Evolutionary conservation across 2,113 vertebrate species (phyloP).

Genomic region (Arvicanthis niloticus): DNA sequence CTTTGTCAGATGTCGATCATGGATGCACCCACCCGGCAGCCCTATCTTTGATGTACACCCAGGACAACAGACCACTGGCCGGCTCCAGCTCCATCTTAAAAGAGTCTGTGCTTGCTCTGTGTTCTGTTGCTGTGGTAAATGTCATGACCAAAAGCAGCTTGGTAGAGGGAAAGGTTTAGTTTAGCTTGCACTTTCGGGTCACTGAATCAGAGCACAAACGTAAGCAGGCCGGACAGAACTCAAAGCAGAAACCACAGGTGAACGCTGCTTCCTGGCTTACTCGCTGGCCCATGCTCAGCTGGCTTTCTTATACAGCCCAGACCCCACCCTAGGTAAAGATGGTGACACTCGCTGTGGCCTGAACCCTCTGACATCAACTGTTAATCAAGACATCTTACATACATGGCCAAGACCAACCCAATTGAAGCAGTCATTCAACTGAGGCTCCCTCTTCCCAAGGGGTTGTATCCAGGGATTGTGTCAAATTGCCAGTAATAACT

Average conservation of each 20-base stretch:
- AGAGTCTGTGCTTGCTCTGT: neutral
- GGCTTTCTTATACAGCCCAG: neutral
- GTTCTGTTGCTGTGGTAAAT: neutral
- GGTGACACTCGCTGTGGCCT: neutral
- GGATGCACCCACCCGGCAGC: neutral
- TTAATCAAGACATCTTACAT: neutral
- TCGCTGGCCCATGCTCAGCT: neutral
- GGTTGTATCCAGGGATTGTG: no score
- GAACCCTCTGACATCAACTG: neutral
- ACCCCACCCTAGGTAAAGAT: neutral
- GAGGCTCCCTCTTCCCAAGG: neutral
- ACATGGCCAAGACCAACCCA: neutral
- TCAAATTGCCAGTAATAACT: neutral
- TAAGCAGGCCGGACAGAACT: neutral
- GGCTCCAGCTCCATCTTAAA: slow-evolving; percentile 15
- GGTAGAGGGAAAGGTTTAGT: neutral
- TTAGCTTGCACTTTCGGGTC: neutral
- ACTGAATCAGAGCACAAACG: neutral
- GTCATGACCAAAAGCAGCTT: neutral
- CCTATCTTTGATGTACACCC: neutral
- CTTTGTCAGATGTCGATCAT: neutral
- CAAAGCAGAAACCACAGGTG: neutral
- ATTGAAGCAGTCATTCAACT: neutral
- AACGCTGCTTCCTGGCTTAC: neutral
- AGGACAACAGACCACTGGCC: neutral